These are phyloP conservation scores for Xiphorhynchus elegans DNA, from an alignment of 2,113 vertebrate genomes.

Conservation along the genomic window DNA sequence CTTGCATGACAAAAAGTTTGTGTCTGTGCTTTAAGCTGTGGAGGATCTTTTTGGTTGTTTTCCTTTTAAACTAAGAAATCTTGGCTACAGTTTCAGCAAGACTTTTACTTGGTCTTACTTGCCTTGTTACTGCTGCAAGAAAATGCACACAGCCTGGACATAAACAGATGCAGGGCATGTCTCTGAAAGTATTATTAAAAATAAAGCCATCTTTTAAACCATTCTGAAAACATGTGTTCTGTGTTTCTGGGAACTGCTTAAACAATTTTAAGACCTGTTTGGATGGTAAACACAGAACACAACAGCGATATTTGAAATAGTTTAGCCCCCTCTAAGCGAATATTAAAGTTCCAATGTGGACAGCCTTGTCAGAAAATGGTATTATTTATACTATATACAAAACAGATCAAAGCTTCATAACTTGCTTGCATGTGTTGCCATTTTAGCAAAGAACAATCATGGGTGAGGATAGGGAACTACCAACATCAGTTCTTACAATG, in stretches of 20 bases:
- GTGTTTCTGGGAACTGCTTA: constrained; percentile 45
- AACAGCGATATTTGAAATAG: neutral
- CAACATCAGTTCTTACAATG: neutral
- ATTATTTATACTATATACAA: constrained; percentile 25
- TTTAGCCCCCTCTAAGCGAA: constrained; percentile 22
- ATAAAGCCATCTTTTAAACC: constrained; percentile 3
- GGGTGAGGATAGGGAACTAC: constrained; percentile 20
- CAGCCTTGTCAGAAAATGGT: constrained; percentile 31
- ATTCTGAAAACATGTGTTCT: constrained; percentile 40
- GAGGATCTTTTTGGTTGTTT: neutral
- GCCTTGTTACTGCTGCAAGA: neutral
- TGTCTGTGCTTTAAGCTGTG: neutral
- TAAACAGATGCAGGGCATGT: neutral
- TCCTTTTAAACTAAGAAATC: neutral
- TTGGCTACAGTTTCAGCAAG: neutral
- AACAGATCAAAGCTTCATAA: constrained; percentile 52
- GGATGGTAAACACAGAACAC: constrained; percentile 33
- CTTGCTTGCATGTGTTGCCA: constrained; percentile 73
- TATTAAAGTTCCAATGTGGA: constrained; percentile 41
- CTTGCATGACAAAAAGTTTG: neutral
- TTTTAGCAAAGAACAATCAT: constrained; percentile 43
- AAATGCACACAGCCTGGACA: neutral
- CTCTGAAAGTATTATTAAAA: constrained; percentile 38
- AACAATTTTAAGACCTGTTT: constrained; percentile 53
- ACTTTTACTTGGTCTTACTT: neutral